Evolutionary conservation across 2,113 vertebrate genomes (phyloP).

Genomic region (Zosterops hypoxanthus): DNA sequence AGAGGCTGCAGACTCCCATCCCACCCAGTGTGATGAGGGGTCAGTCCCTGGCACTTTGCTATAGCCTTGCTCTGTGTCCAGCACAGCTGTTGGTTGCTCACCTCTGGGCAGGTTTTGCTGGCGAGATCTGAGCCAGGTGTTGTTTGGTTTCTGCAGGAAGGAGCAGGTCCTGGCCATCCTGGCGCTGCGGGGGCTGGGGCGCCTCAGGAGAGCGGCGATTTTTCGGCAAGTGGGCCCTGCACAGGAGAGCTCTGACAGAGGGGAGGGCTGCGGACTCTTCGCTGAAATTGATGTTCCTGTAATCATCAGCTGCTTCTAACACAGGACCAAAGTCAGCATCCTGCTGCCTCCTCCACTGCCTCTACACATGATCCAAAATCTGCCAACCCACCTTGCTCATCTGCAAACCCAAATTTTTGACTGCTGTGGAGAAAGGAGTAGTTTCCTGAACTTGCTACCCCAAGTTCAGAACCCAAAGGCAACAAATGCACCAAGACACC

Average conservation of each 20-base stretch:
- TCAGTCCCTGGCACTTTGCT: fast-evolving
- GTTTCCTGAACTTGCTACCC: not conserved
- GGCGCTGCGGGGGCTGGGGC: not conserved
- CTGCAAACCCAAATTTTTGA: not conserved
- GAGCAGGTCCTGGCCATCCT: constrained; percentile 50
- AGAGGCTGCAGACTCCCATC: not conserved
- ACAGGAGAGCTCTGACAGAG: fast-evolving
- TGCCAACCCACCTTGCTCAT: not conserved
- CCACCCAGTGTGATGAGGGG: not conserved
- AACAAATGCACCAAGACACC: not conserved
- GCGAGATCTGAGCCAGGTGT: fast-evolving
- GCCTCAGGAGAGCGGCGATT: not conserved
- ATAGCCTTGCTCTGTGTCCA: fast-evolving
- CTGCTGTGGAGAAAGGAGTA: not conserved
- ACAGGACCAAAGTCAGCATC: not conserved
- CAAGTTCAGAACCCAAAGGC: not conserved
- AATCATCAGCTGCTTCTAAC: constrained; percentile 31
- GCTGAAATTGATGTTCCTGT: constrained; percentile 13
- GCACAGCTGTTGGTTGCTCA: not conserved
- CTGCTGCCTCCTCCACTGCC: not conserved
- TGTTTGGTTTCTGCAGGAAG: constrained; percentile 45
- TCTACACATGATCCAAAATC: not conserved
- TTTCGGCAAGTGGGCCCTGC: not conserved
- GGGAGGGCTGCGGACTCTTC: not conserved
- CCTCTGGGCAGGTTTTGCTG: not conserved